Conservation (phyloP, 2,888 invertebrate species). For the Dexiosoma caninum region DNA sequence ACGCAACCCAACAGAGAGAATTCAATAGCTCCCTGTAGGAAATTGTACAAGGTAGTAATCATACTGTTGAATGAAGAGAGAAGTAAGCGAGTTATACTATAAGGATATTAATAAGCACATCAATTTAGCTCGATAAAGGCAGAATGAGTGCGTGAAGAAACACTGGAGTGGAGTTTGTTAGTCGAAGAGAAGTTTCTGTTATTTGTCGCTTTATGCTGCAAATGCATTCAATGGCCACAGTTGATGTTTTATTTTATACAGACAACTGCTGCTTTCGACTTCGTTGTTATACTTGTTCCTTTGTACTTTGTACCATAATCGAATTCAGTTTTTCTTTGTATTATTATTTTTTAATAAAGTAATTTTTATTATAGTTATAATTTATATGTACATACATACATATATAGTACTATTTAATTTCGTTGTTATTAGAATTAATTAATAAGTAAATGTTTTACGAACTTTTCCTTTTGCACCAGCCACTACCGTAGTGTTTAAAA, state of each 20-base stretch:
- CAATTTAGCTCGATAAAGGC: not conserved
- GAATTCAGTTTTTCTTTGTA: not conserved
- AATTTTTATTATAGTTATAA: not conserved
- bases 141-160: not conserved
- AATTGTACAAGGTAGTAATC: constrained; percentile 70
- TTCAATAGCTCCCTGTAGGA: constrained; percentile 70
- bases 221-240: not conserved
- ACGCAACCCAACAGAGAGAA: constrained; percentile 74
- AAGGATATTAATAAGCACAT: constrained; percentile 26
- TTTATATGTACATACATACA: not conserved
- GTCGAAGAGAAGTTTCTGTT: constrained; percentile 7
- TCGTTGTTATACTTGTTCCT: constrained; percentile 10
- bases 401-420: not conserved
- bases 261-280: constrained; percentile 1
- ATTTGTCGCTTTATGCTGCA: not conserved
- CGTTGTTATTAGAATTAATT: not conserved
- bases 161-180: not conserved
- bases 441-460: not conserved
- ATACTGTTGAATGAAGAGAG: constrained; percentile 66
- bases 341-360: not conserved
- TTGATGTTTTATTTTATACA: not conserved
- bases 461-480: not conserved
- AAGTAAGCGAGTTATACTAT: too few relatives aligned
- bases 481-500: not conserved
- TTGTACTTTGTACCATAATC: constrained; percentile 37